Conservation (phyloP, 2,113 vertebrate species). For the zebrafish (Danio rerio) region GRCz12tu NC_133180.1:48195501-48196000, state of each 20-base stretch:
- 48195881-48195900: too few relatives aligned
- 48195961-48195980: too few relatives aligned
- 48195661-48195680: conserved; percentile 37
- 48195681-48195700: conserved; percentile 25
- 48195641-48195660: conserved; percentile 26
- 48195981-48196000: too few relatives aligned
- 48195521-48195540: neutral
- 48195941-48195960: too few relatives aligned
- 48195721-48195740: conserved; percentile 54
- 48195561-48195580: conserved; percentile 18
- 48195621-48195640: neutral
- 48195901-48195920: too few relatives aligned
- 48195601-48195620: neutral
- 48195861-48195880: neutral
- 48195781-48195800: conserved; percentile 68
- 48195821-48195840: conserved; percentile 39
- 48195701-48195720: conserved; percentile 20
- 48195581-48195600: conserved; percentile 36
- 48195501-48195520: neutral
- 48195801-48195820: conserved; percentile 68
- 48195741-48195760: conserved; percentile 64
- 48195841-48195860: conserved; percentile 41
- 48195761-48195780: conserved; percentile 77
- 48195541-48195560: neutral
- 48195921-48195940: too few relatives aligned